These are phyloP conservation scores for Actinemys pallida DNA, from an alignment of 2,113 vertebrate genomes.

Conservation along the genomic window DNA sequence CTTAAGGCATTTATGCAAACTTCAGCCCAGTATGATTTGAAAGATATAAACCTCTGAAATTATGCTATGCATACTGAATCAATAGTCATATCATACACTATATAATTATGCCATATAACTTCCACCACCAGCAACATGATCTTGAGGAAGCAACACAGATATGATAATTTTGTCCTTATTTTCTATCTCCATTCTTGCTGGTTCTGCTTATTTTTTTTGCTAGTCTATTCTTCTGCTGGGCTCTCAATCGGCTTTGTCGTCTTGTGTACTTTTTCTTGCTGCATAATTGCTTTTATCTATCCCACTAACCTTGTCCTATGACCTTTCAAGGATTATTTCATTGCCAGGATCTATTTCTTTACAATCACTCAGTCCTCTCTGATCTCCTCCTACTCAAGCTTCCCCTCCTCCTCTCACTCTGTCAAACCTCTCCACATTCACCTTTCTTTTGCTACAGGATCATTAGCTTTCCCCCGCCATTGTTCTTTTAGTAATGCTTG, in stretches of 20 bases:
- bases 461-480: background rate
- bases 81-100: background rate
- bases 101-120: background rate
- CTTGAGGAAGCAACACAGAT: background rate
- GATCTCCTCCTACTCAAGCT: background rate
- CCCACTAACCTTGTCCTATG: background rate
- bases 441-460: background rate
- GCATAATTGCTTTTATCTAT: background rate
- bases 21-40: background rate
- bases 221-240: background rate
- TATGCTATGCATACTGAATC: background rate
- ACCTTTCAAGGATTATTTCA: background rate
- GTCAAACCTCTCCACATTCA: background rate
- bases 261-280: background rate
- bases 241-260: background rate
- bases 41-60: background rate
- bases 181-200: background rate
- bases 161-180: background rate
- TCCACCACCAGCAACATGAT: background rate
- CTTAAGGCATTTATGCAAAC: background rate
- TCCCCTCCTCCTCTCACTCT: background rate
- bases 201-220: background rate
- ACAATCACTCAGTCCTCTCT: background rate
- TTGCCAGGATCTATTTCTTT: background rate
- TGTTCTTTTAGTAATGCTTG: background rate